Percentiles rank a stretch among this genome's conserved stretches.
These are phyloP conservation scores for Uloborus plumipes DNA, from an alignment of 2,888 invertebrate genomes.

Conservation along the genomic window DNA sequence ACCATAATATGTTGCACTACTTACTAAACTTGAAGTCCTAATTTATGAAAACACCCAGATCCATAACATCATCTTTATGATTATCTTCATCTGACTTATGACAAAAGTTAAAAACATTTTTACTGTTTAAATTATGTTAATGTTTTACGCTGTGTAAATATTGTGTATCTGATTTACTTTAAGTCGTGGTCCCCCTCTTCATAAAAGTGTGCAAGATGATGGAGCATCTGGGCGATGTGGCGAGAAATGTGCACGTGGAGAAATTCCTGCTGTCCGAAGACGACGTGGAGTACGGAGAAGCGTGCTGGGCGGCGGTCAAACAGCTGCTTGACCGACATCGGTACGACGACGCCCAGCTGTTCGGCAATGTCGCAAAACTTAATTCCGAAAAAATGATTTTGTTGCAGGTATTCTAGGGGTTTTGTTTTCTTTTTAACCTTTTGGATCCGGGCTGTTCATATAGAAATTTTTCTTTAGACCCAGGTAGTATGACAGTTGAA, in stretches of 20 bases:
- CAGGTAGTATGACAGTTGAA: too few relatives aligned
- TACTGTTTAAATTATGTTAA: too few relatives aligned
- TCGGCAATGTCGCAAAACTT: conserved; percentile 38
- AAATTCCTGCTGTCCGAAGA: conserved; percentile 31
- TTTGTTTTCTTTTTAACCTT: not conserved
- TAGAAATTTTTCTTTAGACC: too few relatives aligned
- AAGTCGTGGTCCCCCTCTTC: conserved; percentile 49
- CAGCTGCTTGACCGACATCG: conserved; percentile 17
- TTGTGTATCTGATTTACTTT: not conserved
- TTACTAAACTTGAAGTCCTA: too few relatives aligned
- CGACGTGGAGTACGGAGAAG: conserved; percentile 14
- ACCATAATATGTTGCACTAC: too few relatives aligned
- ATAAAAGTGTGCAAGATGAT: conserved; percentile 45
- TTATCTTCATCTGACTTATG: too few relatives aligned
- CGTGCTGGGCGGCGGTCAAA: conserved; percentile 36
- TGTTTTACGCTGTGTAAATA: too few relatives aligned
- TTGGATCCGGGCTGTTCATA: too few relatives aligned
- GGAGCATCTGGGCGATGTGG: conserved; percentile 30
- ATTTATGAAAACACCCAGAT: too few relatives aligned
- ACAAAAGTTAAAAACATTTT: too few relatives aligned
- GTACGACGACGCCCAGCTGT: conserved; percentile 43
- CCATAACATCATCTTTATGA: too few relatives aligned
- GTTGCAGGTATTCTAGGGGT: conserved; percentile 26
- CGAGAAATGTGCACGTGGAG: conserved; percentile 22
- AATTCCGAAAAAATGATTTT: conserved; percentile 41